These are phyloP conservation scores for Austrolebias charrua DNA, from an alignment of 2,797 vertebrate species.

Conservation along the genomic window DNA sequence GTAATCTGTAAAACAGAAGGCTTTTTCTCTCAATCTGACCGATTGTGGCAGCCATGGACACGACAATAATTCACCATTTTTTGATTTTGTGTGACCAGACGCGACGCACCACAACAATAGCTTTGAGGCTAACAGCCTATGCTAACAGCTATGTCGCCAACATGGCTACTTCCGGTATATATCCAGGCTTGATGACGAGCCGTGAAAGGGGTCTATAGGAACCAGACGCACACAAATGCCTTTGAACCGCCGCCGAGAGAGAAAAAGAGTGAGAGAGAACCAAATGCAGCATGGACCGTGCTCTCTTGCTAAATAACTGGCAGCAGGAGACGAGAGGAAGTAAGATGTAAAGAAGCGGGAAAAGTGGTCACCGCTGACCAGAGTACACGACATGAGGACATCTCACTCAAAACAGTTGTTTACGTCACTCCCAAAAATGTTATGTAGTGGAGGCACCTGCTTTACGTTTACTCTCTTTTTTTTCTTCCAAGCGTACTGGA, in stretches of 20 bases:
- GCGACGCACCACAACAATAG: too few species aligned
- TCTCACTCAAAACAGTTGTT: conserved; percentile 31
- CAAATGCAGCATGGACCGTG: conserved; percentile 67
- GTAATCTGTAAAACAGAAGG: too few species aligned
- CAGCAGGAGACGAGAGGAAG: conserved; percentile 66
- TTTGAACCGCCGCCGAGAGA: conserved; percentile 77
- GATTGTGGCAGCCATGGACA: too few species aligned
- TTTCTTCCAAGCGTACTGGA: background rate
- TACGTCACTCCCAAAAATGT: conserved; percentile 29
- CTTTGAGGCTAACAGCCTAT: too few species aligned
- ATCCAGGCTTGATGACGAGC: too few species aligned
- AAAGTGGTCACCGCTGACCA: conserved; percentile 55
- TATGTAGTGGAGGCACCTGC: conserved; percentile 28
- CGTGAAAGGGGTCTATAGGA: too few species aligned
- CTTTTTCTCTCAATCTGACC: too few species aligned
- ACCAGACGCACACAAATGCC: conserved; percentile 75
- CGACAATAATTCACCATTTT: too few species aligned
- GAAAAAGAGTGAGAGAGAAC: conserved; percentile 58
- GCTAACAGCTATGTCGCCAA: too few species aligned
- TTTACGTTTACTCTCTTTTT: background rate
- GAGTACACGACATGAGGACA: conserved; percentile 35
- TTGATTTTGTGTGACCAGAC: too few species aligned
- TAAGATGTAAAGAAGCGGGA: conserved; percentile 48
- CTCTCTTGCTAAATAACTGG: conserved; percentile 75
- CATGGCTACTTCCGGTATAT: too few species aligned